Percentiles rank a stretch among this genome's conserved stretches.
Conservation (phyloP, 1,140 invertebrate genomes). For the Zaprionus nigranus region DNA sequence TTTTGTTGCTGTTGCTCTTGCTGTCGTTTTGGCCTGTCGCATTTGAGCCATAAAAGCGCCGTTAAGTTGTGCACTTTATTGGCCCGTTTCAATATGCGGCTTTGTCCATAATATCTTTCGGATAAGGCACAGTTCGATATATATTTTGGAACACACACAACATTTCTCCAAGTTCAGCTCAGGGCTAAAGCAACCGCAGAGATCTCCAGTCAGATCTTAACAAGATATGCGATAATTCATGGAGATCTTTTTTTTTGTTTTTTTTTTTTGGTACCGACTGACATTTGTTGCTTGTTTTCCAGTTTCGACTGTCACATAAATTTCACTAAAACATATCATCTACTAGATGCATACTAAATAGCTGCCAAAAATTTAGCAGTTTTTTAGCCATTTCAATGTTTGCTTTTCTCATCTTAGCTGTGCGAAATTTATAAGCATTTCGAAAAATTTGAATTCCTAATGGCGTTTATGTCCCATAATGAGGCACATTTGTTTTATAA, state of each 20-base stretch:
- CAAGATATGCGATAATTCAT: conserved; percentile 64
- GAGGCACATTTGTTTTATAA: conserved; percentile 82
- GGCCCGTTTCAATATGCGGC: conserved; percentile 29
- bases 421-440: conserved; percentile 54
- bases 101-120: background rate
- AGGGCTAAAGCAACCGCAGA: background rate
- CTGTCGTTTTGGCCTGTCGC: conserved; percentile 59
- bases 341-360: conserved; percentile 26
- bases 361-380: conserved; percentile 28
- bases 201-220: background rate
- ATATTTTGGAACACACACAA: background rate
- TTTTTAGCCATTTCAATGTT: conserved; percentile 3
- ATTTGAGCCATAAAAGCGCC: conserved; percentile 69
- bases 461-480: conserved; percentile 80
- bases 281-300: conserved; percentile 79
- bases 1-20: background rate
- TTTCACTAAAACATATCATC: conserved; percentile 57
- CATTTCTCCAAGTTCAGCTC: conserved; percentile 3
- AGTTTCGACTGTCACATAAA: conserved; percentile 78
- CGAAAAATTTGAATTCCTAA: conserved; percentile 77
- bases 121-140: background rate
- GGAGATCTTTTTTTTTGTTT: conserved; percentile 15
- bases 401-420: background rate
- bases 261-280: conserved; percentile 62
- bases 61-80: conserved; percentile 73